These are phyloP conservation scores for Carlito syrichta DNA, from an alignment of 2,113 vertebrate species.

Conservation along the genomic window DNA sequence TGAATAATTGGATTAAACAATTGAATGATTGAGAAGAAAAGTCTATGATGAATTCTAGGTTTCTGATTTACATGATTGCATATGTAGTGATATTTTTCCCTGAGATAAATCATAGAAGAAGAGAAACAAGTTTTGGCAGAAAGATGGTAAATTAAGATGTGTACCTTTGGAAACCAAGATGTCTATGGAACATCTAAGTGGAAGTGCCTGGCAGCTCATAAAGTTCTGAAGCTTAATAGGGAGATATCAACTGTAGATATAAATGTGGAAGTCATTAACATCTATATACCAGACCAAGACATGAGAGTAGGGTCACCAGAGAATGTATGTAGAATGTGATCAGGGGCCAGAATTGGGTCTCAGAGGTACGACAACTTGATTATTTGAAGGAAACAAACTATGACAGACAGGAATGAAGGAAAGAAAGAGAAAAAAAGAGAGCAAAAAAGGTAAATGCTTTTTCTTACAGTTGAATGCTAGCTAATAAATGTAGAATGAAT, in stretches of 20 bases:
- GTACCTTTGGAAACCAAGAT: background rate
- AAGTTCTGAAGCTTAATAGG: background rate
- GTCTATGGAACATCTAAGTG: background rate
- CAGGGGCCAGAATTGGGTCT: no score
- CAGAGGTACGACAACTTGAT: background rate
- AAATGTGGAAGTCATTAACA: background rate
- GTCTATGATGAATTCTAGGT: background rate
- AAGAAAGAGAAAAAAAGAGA: no score
- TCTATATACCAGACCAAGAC: background rate
- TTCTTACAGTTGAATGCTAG: background rate
- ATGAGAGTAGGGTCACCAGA: no score
- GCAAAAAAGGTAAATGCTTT: background rate
- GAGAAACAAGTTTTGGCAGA: background rate
- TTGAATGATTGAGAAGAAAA: background rate
- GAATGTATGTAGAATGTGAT: no score
- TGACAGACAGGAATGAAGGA: background rate
- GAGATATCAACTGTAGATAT: background rate
- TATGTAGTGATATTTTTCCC: background rate
- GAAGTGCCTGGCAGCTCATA: background rate
- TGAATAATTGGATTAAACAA: background rate
- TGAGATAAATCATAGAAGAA: background rate
- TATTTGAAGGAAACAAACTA: background rate
- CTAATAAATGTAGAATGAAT: background rate
- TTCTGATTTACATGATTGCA: background rate
- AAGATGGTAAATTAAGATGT: background rate